Base-by-base conservation (phyloP, 2,888 invertebrate species). In the Mimas tiliae region DNA sequence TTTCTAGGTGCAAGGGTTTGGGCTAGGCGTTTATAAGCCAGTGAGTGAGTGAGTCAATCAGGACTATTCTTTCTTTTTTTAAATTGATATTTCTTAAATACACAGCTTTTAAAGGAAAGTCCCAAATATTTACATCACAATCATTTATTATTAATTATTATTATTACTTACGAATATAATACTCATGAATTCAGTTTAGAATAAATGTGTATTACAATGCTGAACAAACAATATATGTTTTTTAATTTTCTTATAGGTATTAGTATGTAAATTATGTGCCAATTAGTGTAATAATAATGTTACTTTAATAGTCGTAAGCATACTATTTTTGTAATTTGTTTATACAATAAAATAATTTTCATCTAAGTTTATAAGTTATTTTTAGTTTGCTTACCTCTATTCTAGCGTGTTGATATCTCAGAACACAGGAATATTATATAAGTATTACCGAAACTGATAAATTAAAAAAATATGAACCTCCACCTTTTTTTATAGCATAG, bases 261-360 rank as follows among this genome's bases (percentile, higher is more conserved):
- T 19, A 58, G 19, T 42, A 19, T 72, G 68, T 77, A 76, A 77
- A 74, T 71, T 74, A 80, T 83, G 82, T 84, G 84, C 84, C 84
- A 84, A 82, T 74, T 70, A 58, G 42, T 16, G 21, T 58, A 58
- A 19, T 50, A 50, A 19, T 58, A 38, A 9, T 55, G 38, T 11
- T 19, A 58, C 19, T 42, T 38, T 58, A 42, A 42, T 58, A 58
- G 58, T 4, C 12, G 9, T 58, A 58, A 58, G 58, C 11, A 38
- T 52, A 38, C 19, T 42, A 42, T 58, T 58, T 55, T 58, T 42
- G 42, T 58, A 58, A 58, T 42, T 12, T 38, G 8, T 42, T 12
- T 55, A 55, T 38, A 42, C 42, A 58, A 42, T 58, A 42, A 55
- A 42, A 58, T 9, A 58, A 6, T 58, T 19, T 58, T 42, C 21